These are phyloP conservation scores for Chelonia mydas DNA, from an alignment of 2,797 vertebrate genomes.

Conservation along the genomic window DNA sequence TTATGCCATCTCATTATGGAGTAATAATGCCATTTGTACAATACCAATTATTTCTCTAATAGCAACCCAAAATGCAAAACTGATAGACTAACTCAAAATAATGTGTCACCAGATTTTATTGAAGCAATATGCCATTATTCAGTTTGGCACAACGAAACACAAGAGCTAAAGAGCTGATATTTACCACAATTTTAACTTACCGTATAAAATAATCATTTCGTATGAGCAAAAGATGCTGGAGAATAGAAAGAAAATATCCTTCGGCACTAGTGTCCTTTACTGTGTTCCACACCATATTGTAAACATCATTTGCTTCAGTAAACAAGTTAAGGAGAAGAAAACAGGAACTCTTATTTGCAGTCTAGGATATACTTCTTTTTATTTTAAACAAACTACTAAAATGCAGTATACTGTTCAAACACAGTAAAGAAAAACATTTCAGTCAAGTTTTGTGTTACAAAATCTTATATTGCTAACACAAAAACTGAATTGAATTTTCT, in stretches of 20 bases:
- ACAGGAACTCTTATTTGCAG: not conserved
- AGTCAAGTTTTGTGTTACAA: not conserved
- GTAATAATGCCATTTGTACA: not conserved
- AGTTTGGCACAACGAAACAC: not conserved
- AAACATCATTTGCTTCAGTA: constrained; percentile 94
- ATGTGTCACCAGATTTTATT: not conserved
- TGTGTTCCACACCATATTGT: constrained; percentile 89
- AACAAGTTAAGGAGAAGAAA: constrained; percentile 86
- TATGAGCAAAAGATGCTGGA: constrained; percentile 96
- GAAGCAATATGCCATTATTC: not conserved
- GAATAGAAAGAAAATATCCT: constrained; percentile 93
- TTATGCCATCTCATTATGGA: not conserved
- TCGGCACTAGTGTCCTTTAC: constrained; percentile 93
- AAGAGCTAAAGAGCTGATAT: not conserved
- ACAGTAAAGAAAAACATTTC: not conserved
- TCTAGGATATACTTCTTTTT: not conserved
- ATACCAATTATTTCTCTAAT: not conserved
- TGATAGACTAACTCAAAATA: not conserved
- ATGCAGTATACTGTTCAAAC: not conserved
- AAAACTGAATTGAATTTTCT: not conserved
- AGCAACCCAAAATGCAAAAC: not conserved
- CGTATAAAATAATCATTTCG: constrained; percentile 93
- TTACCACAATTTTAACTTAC: constrained; percentile 80
- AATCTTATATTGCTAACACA: not conserved
- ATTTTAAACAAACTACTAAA: not conserved